Evolutionary conservation across 2,888 invertebrate species (phyloP).

Genomic region (Folsomia manolachei): DNA sequence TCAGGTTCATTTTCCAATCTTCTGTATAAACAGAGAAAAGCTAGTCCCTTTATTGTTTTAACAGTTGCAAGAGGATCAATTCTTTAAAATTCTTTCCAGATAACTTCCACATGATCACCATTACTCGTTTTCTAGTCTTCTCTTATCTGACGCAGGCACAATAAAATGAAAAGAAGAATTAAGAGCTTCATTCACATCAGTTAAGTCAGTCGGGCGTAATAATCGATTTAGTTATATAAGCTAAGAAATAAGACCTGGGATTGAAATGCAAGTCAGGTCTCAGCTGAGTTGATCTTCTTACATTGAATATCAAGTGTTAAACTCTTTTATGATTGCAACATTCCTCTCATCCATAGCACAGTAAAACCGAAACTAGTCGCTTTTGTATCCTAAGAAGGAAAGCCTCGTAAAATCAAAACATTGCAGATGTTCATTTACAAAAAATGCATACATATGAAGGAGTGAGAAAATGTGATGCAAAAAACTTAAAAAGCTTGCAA

Average conservation of each 20-base stretch:
- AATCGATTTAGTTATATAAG: not conserved
- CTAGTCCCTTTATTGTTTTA: no score
- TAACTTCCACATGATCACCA: not conserved
- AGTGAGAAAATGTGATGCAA: not conserved
- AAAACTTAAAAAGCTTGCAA: not conserved
- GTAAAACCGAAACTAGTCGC: not conserved
- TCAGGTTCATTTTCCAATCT: not conserved
- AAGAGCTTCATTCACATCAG: no score
- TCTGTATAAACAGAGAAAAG: not conserved
- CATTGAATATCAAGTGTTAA: not conserved
- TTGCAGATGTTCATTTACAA: not conserved
- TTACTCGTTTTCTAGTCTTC: not conserved
- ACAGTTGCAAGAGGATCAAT: no score
- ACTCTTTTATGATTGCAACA: not conserved
- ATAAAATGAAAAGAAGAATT: not conserved
- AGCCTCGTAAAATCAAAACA: not conserved
- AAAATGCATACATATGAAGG: not conserved
- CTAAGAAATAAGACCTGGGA: not conserved
- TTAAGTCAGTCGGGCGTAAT: no score
- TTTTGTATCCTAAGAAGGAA: not conserved
- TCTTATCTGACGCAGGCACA: not conserved
- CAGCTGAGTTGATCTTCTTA: not conserved
- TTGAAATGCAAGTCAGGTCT: not conserved
- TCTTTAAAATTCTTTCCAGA: not conserved
- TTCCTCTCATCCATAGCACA: not conserved